phyloP scores from a whole-genome alignment of 2,888 invertebrate genomes.

The Nomada fabriciana region DNA sequence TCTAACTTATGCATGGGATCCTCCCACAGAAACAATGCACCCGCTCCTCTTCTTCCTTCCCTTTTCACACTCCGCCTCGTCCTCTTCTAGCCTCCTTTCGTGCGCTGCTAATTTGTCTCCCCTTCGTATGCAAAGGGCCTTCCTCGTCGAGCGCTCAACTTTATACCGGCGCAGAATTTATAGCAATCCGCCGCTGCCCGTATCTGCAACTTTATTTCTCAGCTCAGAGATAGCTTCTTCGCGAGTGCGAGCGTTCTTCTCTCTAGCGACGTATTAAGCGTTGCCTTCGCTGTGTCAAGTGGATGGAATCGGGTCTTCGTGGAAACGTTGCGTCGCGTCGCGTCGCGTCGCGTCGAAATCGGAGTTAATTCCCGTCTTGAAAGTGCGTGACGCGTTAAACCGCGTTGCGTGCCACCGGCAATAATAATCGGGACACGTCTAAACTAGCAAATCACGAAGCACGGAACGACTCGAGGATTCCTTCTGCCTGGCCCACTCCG shows the following conservation, averaged over 20 bases:
- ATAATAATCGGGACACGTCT: conserved; percentile 56
- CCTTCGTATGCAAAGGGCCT: too few relatives aligned
- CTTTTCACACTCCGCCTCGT: neutral
- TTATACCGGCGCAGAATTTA: neutral
- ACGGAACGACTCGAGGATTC: neutral
- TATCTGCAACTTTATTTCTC: too few relatives aligned
- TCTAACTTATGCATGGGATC: conserved; percentile 83
- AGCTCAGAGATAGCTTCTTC: neutral
- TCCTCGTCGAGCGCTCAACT: neutral
- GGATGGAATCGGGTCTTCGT: conserved; percentile 38
- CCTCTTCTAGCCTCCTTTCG: conserved; percentile 6
- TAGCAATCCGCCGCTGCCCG: neutral
- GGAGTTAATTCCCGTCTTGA: conserved; percentile 49
- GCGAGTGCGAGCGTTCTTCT: neutral
- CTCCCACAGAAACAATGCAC: conserved; percentile 83
- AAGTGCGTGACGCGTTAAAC: conserved; percentile 62
- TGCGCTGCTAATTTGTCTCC: neutral
- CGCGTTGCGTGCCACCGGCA: conserved; percentile 66
- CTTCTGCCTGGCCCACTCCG: neutral
- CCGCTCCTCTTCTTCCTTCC: conserved; percentile 49
- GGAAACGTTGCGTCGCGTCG: conserved; percentile 45
- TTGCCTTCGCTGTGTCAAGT: neutral
- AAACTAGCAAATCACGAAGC: conserved; percentile 8
- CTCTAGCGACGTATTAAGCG: neutral
- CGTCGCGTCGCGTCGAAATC: conserved; percentile 47